These are phyloP conservation scores for Helicorthomorpha holstii DNA, from an alignment of 1,140 invertebrate genomes.

Conservation along the genomic window DNA sequence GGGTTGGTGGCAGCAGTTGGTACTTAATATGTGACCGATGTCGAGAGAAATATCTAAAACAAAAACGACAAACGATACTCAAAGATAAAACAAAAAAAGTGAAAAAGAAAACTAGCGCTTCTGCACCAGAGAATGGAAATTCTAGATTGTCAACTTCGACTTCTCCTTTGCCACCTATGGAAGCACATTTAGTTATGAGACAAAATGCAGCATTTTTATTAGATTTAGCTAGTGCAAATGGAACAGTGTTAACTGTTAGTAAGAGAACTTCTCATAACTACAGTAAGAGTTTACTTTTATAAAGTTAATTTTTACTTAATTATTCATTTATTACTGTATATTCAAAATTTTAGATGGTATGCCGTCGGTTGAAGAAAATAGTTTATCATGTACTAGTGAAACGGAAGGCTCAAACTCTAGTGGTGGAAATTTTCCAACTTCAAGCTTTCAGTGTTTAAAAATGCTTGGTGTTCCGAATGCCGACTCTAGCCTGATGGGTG, in stretches of 20 bases:
- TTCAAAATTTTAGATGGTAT: too few relatives aligned
- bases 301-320: too few relatives aligned
- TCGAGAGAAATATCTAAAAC: conserved; percentile 57
- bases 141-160: conserved; percentile 6
- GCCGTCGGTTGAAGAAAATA: too few relatives aligned
- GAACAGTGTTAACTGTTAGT: background rate
- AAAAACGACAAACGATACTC: conserved; percentile 26
- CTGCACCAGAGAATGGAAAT: background rate
- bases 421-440: conserved; percentile 19
- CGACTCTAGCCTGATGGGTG: conserved; percentile 24
- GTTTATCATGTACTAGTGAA: too few relatives aligned
- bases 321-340: too few relatives aligned
- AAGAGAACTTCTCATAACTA: conserved; percentile 1
- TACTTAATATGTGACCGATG: conserved; percentile 82
- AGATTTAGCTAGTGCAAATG: conserved; percentile 51
- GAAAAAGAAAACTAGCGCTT: conserved; percentile 19
- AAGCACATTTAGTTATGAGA: conserved; percentile 63
- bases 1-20: conserved; percentile 65
- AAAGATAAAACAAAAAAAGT: conserved; percentile 23
- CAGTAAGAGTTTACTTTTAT: too few relatives aligned
- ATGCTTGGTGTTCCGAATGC: conserved; percentile 38
- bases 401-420: too few relatives aligned
- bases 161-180: conserved; percentile 25
- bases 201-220: conserved; percentile 89
- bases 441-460: conserved; percentile 50